Conservation (phyloP, 2,888 invertebrate genomes). For the Amblyjoppa fuscipennis region DNA sequence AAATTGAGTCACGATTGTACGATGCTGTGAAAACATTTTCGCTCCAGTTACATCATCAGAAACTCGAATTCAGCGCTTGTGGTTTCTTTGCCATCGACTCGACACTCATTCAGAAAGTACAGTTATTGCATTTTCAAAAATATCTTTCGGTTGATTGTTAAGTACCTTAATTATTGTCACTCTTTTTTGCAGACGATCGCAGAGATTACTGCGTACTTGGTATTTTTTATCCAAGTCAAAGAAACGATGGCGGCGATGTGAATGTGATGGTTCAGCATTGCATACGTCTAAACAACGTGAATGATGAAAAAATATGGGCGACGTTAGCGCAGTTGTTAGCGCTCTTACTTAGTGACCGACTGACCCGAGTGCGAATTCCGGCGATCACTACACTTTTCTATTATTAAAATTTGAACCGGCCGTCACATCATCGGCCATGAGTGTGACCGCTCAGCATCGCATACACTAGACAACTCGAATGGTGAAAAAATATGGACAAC, state of each 20-base stretch:
- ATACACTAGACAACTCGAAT: too few relatives aligned
- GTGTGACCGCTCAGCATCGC: too few relatives aligned
- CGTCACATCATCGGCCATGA: background rate
- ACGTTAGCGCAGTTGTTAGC: too few relatives aligned
- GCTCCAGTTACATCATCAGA: conserved; percentile 75
- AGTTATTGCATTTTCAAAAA: background rate
- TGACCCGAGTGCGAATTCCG: too few relatives aligned
- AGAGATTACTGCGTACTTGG: conserved; percentile 71
- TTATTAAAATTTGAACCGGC: too few relatives aligned
- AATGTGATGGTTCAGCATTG: background rate
- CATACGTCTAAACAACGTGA: too few relatives aligned
- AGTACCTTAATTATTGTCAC: conserved; percentile 8
- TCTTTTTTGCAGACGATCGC: conserved; percentile 68
- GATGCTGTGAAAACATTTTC: conserved; percentile 72
- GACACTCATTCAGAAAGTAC: conserved; percentile 77
- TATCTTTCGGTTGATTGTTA: background rate
- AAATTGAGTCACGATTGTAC: conserved; percentile 55
- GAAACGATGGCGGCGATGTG: conserved; percentile 9
- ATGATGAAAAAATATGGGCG: too few relatives aligned
- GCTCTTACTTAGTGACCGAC: too few relatives aligned
- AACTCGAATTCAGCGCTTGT: conserved; percentile 76
- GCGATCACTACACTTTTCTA: too few relatives aligned
- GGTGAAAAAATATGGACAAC: too few relatives aligned
- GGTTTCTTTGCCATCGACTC: conserved; percentile 77
- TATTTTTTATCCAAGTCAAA: conserved; percentile 74